phyloP scores from a whole-genome alignment of 2,113 vertebrate genomes.

The Neolamprologus toae region DNA sequence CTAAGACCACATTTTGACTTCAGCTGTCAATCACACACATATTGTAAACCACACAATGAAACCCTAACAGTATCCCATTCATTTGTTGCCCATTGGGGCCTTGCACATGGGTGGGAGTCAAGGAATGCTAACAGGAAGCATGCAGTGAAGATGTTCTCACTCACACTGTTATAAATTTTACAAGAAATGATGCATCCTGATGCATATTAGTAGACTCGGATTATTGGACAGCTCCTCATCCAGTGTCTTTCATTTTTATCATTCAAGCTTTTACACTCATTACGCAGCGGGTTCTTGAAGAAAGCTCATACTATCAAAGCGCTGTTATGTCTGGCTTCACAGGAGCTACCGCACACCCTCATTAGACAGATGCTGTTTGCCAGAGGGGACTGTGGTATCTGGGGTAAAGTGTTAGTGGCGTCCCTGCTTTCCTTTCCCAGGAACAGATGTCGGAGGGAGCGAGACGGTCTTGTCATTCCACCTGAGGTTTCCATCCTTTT shows the following conservation, averaged over 20 bases:
- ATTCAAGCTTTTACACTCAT: background rate
- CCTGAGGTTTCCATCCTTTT: conserved; percentile 20
- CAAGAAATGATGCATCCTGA: background rate
- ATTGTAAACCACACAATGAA: background rate
- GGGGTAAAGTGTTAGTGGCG: conserved; percentile 43
- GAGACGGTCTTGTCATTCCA: conserved; percentile 13
- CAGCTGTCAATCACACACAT: background rate
- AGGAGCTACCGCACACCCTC: conserved; percentile 19
- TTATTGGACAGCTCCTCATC: background rate
- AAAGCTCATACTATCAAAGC: conserved; percentile 17
- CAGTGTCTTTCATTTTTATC: background rate
- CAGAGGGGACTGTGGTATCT: conserved; percentile 38
- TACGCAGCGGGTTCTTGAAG: background rate
- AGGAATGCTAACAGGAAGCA: background rate
- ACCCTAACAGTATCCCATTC: background rate
- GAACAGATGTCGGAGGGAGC: conserved; percentile 45
- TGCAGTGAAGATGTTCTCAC: background rate
- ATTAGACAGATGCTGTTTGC: conserved; percentile 56
- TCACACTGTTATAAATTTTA: background rate
- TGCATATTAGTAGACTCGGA: background rate
- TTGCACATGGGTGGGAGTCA: background rate
- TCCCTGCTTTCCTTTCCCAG: conserved; percentile 13
- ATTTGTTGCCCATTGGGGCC: background rate
- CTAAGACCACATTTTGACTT: background rate
- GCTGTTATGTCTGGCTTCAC: conserved; percentile 29